These are phyloP conservation scores for Lepidochrysops patricia DNA, from an alignment of 2,888 invertebrate species.

Conservation along the genomic window DNA sequence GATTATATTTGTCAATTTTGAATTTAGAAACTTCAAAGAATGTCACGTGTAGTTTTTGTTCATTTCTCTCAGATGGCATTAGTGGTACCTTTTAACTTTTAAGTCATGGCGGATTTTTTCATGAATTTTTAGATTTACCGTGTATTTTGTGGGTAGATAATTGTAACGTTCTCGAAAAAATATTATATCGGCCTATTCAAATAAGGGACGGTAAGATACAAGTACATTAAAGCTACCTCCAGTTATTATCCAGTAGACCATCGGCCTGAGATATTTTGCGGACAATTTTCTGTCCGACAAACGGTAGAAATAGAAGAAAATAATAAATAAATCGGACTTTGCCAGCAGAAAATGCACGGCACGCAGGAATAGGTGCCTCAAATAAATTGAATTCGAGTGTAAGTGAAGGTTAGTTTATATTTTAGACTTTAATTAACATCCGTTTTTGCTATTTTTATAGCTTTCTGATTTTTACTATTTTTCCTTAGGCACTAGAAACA, in stretches of 20 bases:
- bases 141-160: slow-evolving; percentile 67
- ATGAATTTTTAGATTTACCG: slow-evolving; percentile 59
- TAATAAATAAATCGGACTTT: slow-evolving; percentile 50
- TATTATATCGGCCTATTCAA: slow-evolving; percentile 47
- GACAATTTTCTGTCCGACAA: slow-evolving; percentile 63
- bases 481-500: slow-evolving; percentile 31
- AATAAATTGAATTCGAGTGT: slow-evolving; percentile 39
- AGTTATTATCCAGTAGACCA: slow-evolving; percentile 37
- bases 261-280: slow-evolving; percentile 43
- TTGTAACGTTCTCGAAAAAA: slow-evolving; percentile 56
- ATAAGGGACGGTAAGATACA: slow-evolving; percentile 50
- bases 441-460: background rate
- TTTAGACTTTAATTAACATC: slow-evolving; percentile 21
- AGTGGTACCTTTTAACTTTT: slow-evolving; percentile 44
- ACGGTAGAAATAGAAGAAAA: slow-evolving; percentile 41
- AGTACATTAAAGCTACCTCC: slow-evolving; percentile 36
- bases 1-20: slow-evolving; percentile 39
- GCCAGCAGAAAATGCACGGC: slow-evolving; percentile 48
- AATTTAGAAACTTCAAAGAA: slow-evolving; percentile 42
- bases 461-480: background rate
- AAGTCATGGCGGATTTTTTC: slow-evolving; percentile 72
- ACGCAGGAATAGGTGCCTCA: slow-evolving; percentile 57
- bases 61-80: slow-evolving; percentile 61
- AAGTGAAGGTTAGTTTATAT: slow-evolving; percentile 48
- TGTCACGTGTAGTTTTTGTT: slow-evolving; percentile 61